Percentiles rank a stretch among this genome's conserved stretches.
These are phyloP conservation scores for Leptobrachium ailaonicum DNA, from an alignment of 2,113 vertebrate genomes.

Conservation along the genomic window DNA sequence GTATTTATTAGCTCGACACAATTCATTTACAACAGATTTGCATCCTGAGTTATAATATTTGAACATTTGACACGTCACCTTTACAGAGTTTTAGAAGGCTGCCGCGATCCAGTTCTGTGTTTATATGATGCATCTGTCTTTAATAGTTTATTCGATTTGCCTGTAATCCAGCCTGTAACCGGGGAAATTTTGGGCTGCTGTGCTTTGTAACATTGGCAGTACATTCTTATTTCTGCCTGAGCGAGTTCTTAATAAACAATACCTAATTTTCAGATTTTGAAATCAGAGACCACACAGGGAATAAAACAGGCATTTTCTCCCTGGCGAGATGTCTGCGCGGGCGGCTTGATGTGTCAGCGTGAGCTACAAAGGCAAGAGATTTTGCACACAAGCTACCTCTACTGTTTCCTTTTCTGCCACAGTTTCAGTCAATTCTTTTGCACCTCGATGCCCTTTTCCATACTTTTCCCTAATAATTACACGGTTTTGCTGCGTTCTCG, in stretches of 20 bases:
- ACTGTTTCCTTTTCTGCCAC: constrained; percentile 13
- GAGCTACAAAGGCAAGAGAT: constrained; percentile 20
- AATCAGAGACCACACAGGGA: constrained; percentile 3
- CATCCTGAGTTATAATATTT: too few species aligned
- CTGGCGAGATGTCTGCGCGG: constrained; percentile 34
- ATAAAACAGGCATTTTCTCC: constrained; percentile 22
- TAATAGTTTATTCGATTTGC: not conserved
- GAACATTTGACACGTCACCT: too few species aligned
- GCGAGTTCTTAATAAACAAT: constrained; percentile 7
- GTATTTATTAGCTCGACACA: too few species aligned
- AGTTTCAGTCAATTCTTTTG: constrained; percentile 8
- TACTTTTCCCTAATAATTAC: constrained; percentile 19
- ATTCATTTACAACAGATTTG: too few species aligned
- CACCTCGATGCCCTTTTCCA: constrained; percentile 3
- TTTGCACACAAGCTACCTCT: constrained; percentile 21
- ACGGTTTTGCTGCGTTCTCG: not conserved
- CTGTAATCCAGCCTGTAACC: not conserved
- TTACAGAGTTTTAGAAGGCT: too few species aligned
- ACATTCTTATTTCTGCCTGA: not conserved
- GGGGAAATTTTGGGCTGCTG: not conserved
- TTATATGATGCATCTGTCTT: too few species aligned
- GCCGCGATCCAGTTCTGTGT: too few species aligned
- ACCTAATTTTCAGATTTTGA: constrained; percentile 19
- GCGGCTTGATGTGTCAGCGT: constrained; percentile 35
- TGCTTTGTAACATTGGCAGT: constrained; percentile 2